Conservation (phyloP, 2,888 invertebrate genomes). For the Microctonus aethiopoides region DNA sequence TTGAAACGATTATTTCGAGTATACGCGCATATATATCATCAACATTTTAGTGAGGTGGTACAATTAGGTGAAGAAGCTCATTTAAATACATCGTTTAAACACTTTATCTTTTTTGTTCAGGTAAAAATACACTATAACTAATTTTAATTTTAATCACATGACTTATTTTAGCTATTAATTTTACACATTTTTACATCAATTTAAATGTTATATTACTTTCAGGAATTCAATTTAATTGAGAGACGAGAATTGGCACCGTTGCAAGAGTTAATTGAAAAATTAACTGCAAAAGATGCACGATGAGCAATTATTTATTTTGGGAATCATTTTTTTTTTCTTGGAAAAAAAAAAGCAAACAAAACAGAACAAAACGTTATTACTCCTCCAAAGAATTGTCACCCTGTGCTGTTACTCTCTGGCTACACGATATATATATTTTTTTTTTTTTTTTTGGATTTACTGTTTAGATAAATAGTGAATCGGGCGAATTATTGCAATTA, state of each 20-base stretch:
- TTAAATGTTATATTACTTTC: constrained; percentile 62
- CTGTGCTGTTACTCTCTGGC: neutral
- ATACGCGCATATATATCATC: constrained; percentile 99
- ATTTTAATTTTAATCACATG: neutral
- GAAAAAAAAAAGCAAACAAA: constrained; percentile 35
- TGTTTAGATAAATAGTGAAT: neutral
- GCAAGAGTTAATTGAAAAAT: constrained; percentile 96
- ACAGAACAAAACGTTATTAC: constrained; percentile 43
- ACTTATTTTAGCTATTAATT: too few relatives aligned
- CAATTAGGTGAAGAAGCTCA: constrained; percentile 98
- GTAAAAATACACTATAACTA: constrained; percentile 65
- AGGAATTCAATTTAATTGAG: constrained; percentile 98
- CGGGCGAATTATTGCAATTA: neutral
- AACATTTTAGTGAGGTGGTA: constrained; percentile 98
- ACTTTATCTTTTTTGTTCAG: constrained; percentile 98
- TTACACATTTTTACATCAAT: neutral
- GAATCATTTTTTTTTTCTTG: constrained; percentile 13
- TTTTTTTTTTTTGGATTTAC: neutral
- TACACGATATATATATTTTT: too few relatives aligned
- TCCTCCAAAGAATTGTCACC: constrained; percentile 65
- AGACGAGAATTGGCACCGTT: constrained; percentile 95
- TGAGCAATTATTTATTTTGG: constrained; percentile 69
- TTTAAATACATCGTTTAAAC: constrained; percentile 99
- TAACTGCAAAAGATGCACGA: constrained; percentile 90
- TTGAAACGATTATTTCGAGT: constrained; percentile 97